Percentiles rank a stretch among this genome's conserved stretches.
Evolutionary conservation across 92 coral and sea anemone species (phyloP).

Genomic region (Phenganax stokvisi): DNA sequence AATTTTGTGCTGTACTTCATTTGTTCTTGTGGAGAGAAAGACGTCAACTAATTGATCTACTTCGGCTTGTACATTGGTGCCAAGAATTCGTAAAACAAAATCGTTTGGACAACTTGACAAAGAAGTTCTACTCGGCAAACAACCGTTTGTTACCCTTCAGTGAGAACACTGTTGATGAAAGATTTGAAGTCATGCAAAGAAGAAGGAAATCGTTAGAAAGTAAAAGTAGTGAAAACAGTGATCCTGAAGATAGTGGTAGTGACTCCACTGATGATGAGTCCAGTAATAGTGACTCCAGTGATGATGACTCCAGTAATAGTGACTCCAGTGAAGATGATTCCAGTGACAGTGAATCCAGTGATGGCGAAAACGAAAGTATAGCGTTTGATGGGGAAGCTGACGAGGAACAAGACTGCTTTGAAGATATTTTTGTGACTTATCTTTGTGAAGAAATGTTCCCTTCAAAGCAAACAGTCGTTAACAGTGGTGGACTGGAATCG

Average conservation of each 20-base stretch:
- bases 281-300: not conserved
- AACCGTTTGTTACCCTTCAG: not conserved
- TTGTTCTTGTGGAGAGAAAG: constrained; percentile 6
- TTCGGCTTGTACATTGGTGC: not conserved
- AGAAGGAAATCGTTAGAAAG: not conserved
- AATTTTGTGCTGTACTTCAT: constrained; percentile 10
- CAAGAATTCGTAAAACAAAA: not conserved
- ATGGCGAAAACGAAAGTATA: not conserved
- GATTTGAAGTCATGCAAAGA: not conserved
- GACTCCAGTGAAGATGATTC: not conserved
- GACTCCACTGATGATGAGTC: not conserved
- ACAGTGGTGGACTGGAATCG: constrained; percentile 45
- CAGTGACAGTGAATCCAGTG: not conserved
- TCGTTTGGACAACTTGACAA: not conserved
- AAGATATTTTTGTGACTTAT: constrained; percentile 7
- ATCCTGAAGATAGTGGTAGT: not conserved
- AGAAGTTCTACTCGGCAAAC: not conserved
- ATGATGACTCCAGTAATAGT: not conserved
- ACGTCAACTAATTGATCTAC: not conserved
- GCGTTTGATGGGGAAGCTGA: constrained; percentile 5
- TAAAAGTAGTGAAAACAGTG: not conserved
- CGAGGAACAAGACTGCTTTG: constrained; percentile 22
- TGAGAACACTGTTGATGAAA: constrained; percentile 27
- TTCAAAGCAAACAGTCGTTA: constrained; percentile 37
- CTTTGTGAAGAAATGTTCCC: constrained; percentile 65